Percentiles rank a stretch among this genome's conserved stretches.
Evolutionary conservation across 1,140 invertebrate species (phyloP).

Genomic region (Aphaenogaster ashmeadi): DNA sequence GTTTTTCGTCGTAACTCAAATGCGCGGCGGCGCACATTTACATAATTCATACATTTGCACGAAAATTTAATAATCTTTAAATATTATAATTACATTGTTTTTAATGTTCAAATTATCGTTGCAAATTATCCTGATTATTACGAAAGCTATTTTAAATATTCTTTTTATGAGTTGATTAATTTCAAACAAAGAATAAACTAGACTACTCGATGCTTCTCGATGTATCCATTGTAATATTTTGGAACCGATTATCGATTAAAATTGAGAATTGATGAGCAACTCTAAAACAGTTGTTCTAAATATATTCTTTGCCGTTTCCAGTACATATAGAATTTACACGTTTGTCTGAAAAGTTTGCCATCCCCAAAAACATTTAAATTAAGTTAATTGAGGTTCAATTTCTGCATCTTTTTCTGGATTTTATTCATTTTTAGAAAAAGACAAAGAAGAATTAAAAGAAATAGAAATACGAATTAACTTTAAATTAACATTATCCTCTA

Average conservation of each 20-base stretch:
- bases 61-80: not conserved
- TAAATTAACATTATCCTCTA: not conserved
- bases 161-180: not conserved
- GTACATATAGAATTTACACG: not conserved
- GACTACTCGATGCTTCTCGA: not conserved
- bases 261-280: not conserved
- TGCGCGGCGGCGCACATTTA: not conserved
- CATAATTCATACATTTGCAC: not conserved
- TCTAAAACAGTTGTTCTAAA: not conserved
- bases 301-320: not conserved
- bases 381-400: not conserved
- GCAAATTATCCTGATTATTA: not conserved
- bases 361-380: not conserved
- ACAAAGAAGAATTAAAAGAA: not conserved
- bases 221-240: not conserved
- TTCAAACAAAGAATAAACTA: not conserved
- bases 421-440: not conserved
- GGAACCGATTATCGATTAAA: not conserved
- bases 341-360: not conserved
- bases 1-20: not conserved
- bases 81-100: constrained; percentile 10
- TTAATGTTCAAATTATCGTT: not conserved
- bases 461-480: not conserved
- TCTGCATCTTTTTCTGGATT: not conserved
- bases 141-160: not conserved